A percentile compares a stretch with the other conserved stretches of the same genome.
These are phyloP conservation scores for Gasteruption jaculator DNA, from an alignment of 2,888 invertebrate species.

Conservation along the genomic window DNA sequence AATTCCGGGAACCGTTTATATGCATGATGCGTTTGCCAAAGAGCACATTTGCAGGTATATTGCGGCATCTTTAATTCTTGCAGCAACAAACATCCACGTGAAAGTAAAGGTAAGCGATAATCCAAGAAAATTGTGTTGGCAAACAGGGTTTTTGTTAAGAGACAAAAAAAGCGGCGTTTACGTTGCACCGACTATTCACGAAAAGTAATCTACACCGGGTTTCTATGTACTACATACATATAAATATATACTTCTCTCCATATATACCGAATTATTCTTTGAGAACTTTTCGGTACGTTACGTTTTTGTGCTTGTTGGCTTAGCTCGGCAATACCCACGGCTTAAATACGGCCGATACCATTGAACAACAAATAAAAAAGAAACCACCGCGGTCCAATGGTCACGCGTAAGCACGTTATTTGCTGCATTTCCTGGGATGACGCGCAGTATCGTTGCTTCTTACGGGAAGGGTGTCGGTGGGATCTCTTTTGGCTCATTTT, in stretches of 20 bases:
- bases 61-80: too few species aligned
- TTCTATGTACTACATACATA: too few species aligned
- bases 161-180: slow-evolving; percentile 41
- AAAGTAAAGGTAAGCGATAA: too few species aligned
- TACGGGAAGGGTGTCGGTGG: slow-evolving; percentile 34
- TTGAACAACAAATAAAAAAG: slow-evolving; percentile 17
- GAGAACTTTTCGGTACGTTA: too few species aligned
- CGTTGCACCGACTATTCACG: slow-evolving; percentile 49
- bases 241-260: too few species aligned
- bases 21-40: too few species aligned
- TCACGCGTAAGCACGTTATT: slow-evolving; percentile 51
- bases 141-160: slow-evolving; percentile 45
- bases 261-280: too few species aligned
- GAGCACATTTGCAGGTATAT: too few species aligned
- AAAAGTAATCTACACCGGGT: slow-evolving; percentile 51
- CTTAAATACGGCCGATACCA: slow-evolving; percentile 24
- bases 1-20: too few species aligned
- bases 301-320: too few species aligned
- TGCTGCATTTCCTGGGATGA: slow-evolving; percentile 38
- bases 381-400: slow-evolving; percentile 43
- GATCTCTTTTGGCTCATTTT: slow-evolving; percentile 11
- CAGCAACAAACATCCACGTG: too few species aligned
- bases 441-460: slow-evolving; percentile 45
- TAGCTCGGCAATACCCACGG: too few species aligned
- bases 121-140: slow-evolving; percentile 48